These are phyloP conservation scores for Drosophila mayri DNA, from an alignment of 1,140 invertebrate genomes.

Conservation along the genomic window DNA sequence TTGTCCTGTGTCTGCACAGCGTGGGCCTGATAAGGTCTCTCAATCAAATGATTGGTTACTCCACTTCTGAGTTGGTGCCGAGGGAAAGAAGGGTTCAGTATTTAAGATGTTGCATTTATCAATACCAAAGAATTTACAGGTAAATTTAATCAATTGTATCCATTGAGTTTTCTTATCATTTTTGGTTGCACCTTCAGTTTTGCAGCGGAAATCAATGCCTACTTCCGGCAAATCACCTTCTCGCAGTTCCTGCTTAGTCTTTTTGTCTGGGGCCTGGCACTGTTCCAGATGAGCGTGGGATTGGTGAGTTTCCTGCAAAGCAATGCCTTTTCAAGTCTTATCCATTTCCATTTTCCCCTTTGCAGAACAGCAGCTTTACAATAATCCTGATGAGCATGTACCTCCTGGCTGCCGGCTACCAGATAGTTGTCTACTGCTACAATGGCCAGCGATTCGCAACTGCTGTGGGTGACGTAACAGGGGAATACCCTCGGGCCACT, in stretches of 20 bases:
- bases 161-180: neutral
- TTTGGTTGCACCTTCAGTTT: slow-evolving; percentile 20
- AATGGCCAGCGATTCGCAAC: slow-evolving; percentile 69
- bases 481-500: neutral
- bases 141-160: neutral
- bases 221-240: slow-evolving; percentile 64
- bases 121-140: slow-evolving; percentile 65
- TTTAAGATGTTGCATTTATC: slow-evolving; percentile 70
- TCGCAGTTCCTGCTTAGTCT: slow-evolving; percentile 75
- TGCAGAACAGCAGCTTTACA: slow-evolving; percentile 56
- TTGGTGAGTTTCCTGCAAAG: slow-evolving; percentile 35
- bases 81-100: slow-evolving; percentile 60
- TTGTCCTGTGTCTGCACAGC: slow-evolving; percentile 69
- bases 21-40: slow-evolving; percentile 67
- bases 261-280: slow-evolving; percentile 61
- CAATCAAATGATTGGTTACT: slow-evolving; percentile 56
- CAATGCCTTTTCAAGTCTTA: neutral
- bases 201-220: slow-evolving; percentile 56
- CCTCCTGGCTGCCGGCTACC: slow-evolving; percentile 62
- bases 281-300: slow-evolving; percentile 76
- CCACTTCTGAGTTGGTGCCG: slow-evolving; percentile 64
- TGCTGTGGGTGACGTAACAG: slow-evolving; percentile 50
- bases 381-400: slow-evolving; percentile 74
- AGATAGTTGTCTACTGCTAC: slow-evolving; percentile 78
- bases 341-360: neutral